These are phyloP conservation scores for Theretra japonica DNA, from an alignment of 2,888 invertebrate genomes.

Conservation along the genomic window DNA sequence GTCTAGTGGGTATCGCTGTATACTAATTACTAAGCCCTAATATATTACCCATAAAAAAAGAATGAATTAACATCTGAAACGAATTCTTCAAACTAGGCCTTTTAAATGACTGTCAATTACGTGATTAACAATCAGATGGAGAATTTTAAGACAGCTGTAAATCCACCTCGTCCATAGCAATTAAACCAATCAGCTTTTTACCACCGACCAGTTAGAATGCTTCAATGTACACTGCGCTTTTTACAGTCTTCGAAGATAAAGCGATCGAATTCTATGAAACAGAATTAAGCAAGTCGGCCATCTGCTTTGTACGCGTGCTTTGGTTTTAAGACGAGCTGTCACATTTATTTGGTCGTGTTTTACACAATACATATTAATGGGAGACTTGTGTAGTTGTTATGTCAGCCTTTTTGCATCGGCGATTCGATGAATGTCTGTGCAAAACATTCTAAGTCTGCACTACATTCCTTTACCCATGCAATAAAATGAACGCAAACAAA, in stretches of 20 bases:
- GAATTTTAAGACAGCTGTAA: background rate
- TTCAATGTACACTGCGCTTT: background rate
- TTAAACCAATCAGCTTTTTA: conserved; percentile 10
- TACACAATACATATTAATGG: background rate
- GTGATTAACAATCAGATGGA: too few species aligned
- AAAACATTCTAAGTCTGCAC: background rate
- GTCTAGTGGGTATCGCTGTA: too few species aligned
- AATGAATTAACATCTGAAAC: too few species aligned
- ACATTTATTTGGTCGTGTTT: conserved; percentile 10
- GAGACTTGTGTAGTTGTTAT: background rate
- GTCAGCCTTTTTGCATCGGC: background rate
- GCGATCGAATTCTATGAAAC: conserved; percentile 21
- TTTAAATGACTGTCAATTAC: too few species aligned
- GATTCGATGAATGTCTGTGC: background rate
- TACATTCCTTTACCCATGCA: background rate
- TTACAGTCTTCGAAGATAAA: conserved; percentile 15
- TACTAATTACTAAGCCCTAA: too few species aligned
- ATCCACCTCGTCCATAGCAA: background rate
- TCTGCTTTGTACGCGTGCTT: conserved; percentile 8
- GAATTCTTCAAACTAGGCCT: too few species aligned
- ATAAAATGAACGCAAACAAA: background rate
- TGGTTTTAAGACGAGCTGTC: conserved; percentile 14
- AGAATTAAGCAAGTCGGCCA: conserved; percentile 22
- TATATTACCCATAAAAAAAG: too few species aligned
- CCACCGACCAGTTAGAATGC: background rate